These are phyloP conservation scores for Antheraea mylitta DNA, from an alignment of 1,140 invertebrate genomes.

Conservation along the genomic window DNA sequence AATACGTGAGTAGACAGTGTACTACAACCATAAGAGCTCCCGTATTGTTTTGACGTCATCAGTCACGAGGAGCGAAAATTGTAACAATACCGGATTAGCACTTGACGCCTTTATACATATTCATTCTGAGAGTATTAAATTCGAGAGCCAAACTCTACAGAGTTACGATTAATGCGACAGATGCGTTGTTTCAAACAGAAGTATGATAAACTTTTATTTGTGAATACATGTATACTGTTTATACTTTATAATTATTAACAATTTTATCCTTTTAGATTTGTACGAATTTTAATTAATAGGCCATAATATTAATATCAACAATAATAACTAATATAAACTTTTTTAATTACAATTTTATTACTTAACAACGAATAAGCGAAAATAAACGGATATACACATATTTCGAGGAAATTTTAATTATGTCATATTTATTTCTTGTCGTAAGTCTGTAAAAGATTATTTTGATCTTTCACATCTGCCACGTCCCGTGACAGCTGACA, in stretches of 20 bases:
- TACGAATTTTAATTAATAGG: too few relatives aligned
- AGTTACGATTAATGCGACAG: slow-evolving; percentile 62
- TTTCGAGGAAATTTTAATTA: too few relatives aligned
- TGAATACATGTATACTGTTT: background rate
- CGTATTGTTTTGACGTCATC: slow-evolving; percentile 70
- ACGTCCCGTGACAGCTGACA: too few relatives aligned
- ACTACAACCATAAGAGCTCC: slow-evolving; percentile 47
- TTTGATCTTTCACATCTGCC: too few relatives aligned
- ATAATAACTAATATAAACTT: too few relatives aligned
- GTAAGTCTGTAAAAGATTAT: too few relatives aligned
- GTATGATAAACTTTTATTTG: slow-evolving; percentile 9
- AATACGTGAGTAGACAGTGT: slow-evolving; percentile 35
- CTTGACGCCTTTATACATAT: slow-evolving; percentile 77
- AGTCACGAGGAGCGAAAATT: slow-evolving; percentile 65
- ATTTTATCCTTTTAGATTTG: too few relatives aligned
- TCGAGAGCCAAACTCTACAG: slow-evolving; percentile 51
- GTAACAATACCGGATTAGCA: slow-evolving; percentile 74
- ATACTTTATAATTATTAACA: background rate
- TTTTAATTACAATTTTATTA: too few relatives aligned
- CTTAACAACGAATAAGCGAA: too few relatives aligned
- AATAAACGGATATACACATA: too few relatives aligned
- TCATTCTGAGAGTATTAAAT: slow-evolving; percentile 65
- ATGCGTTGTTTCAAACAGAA: slow-evolving; percentile 40
- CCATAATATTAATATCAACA: too few relatives aligned
- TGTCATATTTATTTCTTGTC: too few relatives aligned